Evolutionary conservation across 1,140 invertebrate species (phyloP), one percentile per base, ranked within the genome.

Genomic region (Trichonephila clavipes): DNA sequence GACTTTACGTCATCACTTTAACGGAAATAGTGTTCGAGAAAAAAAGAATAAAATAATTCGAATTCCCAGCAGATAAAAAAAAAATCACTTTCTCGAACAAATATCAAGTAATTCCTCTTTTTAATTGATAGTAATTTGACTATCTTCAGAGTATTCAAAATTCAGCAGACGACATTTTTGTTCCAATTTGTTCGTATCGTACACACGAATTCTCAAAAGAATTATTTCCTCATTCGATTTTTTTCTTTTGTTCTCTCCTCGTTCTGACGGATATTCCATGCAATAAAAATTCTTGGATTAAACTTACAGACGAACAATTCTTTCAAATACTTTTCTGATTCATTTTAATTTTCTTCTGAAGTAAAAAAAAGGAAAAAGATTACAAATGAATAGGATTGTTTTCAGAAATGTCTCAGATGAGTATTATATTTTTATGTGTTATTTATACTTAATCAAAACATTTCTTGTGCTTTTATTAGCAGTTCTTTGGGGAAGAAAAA

Each of bases 81-180:
- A 86, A 87, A 87, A 87, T 59, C 62, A 89, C 88, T 89, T 72
- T 72, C 88, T 51, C 64, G 62, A 69, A 77, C 85, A 89, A 89
- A 72, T 89, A 58, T 69, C 24, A 66, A 66, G 61, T 88, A 66
- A 88, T 89, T 89, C 24, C 88, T 64, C 59, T 87, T 89, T 72
- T 89, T 89, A 89, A 89, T 89, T 89, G 64, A 89, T 77, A 89
- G 69, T 77, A 89, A 89, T 77, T 77, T 77, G 72, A 77, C 72
- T 77, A 77, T 77, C 72, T 77, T 77, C 34, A 19, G 85, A 24
- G n/a, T 87, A 28, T 61, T 61, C 58, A 61, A 87, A 61, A 61
- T 87, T 87, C 59, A n/a, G 16, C 59, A 61, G 59, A 62, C n/a
- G 59, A 87, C 58, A 87, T 61, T 87, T 87, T 87, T 87, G n/a